Evolutionary conservation across 53 echinoderm and acorn worm genomes (phyloP).

Genomic region (Arbacia lixula): DNA sequence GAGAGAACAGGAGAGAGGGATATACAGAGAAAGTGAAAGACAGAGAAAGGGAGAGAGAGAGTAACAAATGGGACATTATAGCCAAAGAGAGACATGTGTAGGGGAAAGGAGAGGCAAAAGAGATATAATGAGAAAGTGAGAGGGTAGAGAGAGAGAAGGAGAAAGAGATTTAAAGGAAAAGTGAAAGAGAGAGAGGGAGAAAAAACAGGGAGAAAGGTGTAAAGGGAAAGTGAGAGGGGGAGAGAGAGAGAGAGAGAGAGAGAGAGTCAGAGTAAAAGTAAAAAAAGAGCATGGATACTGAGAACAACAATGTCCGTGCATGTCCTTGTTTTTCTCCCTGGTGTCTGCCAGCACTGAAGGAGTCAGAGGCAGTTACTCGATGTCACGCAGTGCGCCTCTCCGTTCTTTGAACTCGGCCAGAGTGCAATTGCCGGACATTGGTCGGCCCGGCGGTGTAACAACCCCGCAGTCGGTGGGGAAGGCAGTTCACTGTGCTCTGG

Average conservation of each 20-base stretch:
- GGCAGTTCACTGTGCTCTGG: conserved; percentile 15
- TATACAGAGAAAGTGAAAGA: background rate
- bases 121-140: background rate
- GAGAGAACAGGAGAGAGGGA: background rate
- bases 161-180: background rate
- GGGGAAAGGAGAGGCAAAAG: background rate
- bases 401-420: conserved; percentile 78
- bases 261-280: background rate
- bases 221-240: background rate
- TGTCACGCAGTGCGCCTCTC: conserved; percentile 36
- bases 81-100: background rate
- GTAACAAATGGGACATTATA: background rate
- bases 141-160: background rate
- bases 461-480: conserved; percentile 15
- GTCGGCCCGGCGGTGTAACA: background rate
- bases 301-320: too few species aligned
- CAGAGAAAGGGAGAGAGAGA: background rate
- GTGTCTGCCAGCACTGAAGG: conserved; percentile 18
- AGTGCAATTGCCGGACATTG: conserved; percentile 61
- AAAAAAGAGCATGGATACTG: too few species aligned
- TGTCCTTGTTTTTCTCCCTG: background rate
- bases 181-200: background rate
- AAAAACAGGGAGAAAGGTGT: background rate
- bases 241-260: background rate
- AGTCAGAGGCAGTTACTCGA: conserved; percentile 14